phyloP scores from a whole-genome alignment of 2,797 vertebrate species.

The Poecilia wingei region DNA sequence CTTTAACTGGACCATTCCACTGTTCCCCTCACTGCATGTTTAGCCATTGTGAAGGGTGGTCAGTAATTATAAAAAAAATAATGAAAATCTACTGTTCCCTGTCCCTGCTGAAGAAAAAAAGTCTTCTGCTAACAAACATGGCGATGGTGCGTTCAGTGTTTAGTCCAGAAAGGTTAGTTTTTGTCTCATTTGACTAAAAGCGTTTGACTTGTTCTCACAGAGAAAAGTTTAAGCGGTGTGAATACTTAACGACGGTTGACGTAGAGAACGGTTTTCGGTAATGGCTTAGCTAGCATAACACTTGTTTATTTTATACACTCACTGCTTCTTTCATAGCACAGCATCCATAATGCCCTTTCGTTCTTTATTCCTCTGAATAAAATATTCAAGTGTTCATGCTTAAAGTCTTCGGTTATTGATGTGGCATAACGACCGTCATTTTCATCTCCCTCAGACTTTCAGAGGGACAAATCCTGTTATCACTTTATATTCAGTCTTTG shows the following conservation, averaged over 20 bases:
- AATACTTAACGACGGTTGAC: not conserved
- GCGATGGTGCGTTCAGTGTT: too few species aligned
- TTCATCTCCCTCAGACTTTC: not conserved
- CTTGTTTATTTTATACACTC: not conserved
- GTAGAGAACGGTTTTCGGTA: not conserved
- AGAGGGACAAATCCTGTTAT: not conserved
- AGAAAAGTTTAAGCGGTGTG: not conserved
- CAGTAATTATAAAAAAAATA: too few species aligned
- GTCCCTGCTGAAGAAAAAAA: too few species aligned
- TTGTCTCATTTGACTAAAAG: too few species aligned
- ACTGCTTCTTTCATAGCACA: slow-evolving; percentile 18
- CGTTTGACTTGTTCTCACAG: too few species aligned
- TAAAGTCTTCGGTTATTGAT: slow-evolving; percentile 43
- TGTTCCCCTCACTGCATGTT: not conserved
- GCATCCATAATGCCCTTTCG: slow-evolving; percentile 9
- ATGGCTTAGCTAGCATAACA: not conserved
- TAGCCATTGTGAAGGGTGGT: not conserved
- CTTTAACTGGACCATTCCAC: not conserved
- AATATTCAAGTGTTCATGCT: slow-evolving; percentile 41
- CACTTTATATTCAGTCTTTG: not conserved
- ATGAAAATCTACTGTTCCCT: too few species aligned
- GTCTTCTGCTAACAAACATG: too few species aligned
- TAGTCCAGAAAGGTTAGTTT: too few species aligned
- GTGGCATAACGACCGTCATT: not conserved
- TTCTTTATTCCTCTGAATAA: slow-evolving; percentile 35